Percentiles rank a stretch among this genome's conserved stretches.
These are phyloP conservation scores for Echeneis naucrates DNA, from an alignment of 2,797 vertebrate species.

Conservation along the genomic window DNA sequence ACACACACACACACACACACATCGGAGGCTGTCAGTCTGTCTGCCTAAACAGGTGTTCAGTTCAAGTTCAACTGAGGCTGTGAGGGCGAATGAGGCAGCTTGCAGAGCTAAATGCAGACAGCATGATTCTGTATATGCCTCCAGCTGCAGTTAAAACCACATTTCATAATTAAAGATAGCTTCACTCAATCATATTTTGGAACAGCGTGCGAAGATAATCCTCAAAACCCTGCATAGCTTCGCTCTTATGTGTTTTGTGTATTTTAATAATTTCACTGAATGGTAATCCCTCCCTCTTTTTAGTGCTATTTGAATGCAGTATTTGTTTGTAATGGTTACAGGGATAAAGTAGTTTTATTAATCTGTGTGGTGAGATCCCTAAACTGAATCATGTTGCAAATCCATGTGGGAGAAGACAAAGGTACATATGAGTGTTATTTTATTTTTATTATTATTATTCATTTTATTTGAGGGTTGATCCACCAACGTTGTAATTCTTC, in stretches of 20 bases:
- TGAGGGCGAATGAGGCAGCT: slow-evolving; percentile 37
- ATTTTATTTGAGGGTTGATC: slow-evolving; percentile 16
- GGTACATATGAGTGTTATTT: background rate
- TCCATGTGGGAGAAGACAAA: slow-evolving; percentile 44
- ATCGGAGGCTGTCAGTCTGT: slow-evolving; percentile 30
- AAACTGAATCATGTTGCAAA: slow-evolving; percentile 43
- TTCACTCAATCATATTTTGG: slow-evolving; percentile 46
- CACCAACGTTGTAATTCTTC: background rate
- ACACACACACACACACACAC: slow-evolving; percentile 12
- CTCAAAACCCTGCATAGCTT: slow-evolving; percentile 31
- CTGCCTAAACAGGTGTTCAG: slow-evolving; percentile 46
- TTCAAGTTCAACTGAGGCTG: slow-evolving; percentile 29
- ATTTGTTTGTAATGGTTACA: slow-evolving; percentile 45
- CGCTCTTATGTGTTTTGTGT: slow-evolving; percentile 44
- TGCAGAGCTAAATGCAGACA: slow-evolving; percentile 39
- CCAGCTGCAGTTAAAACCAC: slow-evolving; percentile 24
- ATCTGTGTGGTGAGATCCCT: slow-evolving; percentile 59
- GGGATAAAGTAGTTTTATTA: slow-evolving; percentile 54
- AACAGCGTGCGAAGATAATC: slow-evolving; percentile 53
- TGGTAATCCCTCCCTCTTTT: slow-evolving; percentile 52
- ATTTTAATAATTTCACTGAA: slow-evolving; percentile 55
- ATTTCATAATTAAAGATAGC: slow-evolving; percentile 55
- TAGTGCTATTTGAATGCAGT: slow-evolving; percentile 40
- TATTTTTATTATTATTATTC: slow-evolving; percentile 1
- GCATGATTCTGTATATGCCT: slow-evolving; percentile 20